Conservation (phyloP, 2,113 vertebrate species). For the Hoplias malabaricus region DNA sequence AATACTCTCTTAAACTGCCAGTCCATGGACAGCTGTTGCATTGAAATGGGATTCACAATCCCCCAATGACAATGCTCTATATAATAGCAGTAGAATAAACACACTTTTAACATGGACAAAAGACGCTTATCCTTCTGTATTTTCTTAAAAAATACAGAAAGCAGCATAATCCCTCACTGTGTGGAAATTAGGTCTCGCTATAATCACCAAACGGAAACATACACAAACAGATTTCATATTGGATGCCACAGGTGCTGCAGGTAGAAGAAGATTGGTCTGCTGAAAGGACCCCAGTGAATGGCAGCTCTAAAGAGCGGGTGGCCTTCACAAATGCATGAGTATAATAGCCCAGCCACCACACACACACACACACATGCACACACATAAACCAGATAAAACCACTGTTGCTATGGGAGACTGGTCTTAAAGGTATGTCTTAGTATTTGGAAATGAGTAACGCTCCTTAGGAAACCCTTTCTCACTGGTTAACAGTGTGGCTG, state of each 20-base stretch:
- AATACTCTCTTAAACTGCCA: no score
- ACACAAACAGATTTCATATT: background rate
- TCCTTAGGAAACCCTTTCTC: constrained; percentile 24
- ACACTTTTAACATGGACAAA: no score
- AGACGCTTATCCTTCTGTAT: no score
- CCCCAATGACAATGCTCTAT: no score
- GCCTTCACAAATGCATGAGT: constrained; percentile 37
- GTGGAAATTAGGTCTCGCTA: background rate
- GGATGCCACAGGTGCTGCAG: constrained; percentile 20
- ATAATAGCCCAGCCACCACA: constrained; percentile 39
- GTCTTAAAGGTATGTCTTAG: constrained; percentile 38
- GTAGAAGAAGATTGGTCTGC: background rate
- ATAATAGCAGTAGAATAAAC: no score
- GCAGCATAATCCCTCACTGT: background rate
- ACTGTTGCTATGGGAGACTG: constrained; percentile 50
- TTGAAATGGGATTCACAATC: no score
- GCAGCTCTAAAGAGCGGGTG: constrained; percentile 38
- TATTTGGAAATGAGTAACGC: constrained; percentile 23
- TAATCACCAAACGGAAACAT: constrained; percentile 8
- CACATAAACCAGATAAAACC: constrained; percentile 38
- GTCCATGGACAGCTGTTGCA: no score
- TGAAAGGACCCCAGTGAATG: constrained; percentile 35
- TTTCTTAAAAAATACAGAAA: background rate
- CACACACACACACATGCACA: constrained; percentile 5
- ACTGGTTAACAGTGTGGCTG: no score